Evolutionary conservation across 92 coral and sea anemone species (phyloP).

Genomic region (Phenganax subtilis): DNA sequence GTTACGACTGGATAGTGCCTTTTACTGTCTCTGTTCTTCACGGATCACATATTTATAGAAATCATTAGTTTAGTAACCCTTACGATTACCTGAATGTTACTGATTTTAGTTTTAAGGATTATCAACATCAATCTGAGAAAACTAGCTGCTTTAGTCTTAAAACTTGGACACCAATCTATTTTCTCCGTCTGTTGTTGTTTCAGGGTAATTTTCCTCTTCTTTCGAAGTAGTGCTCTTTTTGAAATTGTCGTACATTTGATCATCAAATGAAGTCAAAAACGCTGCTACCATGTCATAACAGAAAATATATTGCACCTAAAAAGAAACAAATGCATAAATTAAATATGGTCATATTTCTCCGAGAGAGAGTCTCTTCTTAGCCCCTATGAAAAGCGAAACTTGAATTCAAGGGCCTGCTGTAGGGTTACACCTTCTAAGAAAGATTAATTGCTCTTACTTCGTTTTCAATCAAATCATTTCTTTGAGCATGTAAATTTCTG

Average conservation of each 20-base stretch:
- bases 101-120: constrained; percentile 1
- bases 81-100: neutral
- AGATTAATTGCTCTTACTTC: constrained; percentile 49
- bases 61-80: no score
- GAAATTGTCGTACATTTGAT: constrained; percentile 65
- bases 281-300: constrained; percentile 77
- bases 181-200: constrained; percentile 16
- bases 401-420: no score
- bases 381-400: no score
- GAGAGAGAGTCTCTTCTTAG: no score
- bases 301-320: constrained; percentile 77
- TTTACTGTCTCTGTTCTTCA: no score
- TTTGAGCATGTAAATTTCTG: constrained; percentile 81
- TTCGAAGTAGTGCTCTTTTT: neutral
- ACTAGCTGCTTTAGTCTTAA: neutral
- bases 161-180: constrained; percentile 28
- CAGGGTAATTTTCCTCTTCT: neutral
- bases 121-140: neutral
- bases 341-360: no score
- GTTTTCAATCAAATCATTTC: constrained; percentile 83
- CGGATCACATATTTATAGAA: no score
- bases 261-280: constrained; percentile 75
- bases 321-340: neutral
- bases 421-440: no score
- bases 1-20: no score